These are phyloP conservation scores for Acrobasis consociella DNA, from an alignment of 2,888 invertebrate species.

Conservation along the genomic window DNA sequence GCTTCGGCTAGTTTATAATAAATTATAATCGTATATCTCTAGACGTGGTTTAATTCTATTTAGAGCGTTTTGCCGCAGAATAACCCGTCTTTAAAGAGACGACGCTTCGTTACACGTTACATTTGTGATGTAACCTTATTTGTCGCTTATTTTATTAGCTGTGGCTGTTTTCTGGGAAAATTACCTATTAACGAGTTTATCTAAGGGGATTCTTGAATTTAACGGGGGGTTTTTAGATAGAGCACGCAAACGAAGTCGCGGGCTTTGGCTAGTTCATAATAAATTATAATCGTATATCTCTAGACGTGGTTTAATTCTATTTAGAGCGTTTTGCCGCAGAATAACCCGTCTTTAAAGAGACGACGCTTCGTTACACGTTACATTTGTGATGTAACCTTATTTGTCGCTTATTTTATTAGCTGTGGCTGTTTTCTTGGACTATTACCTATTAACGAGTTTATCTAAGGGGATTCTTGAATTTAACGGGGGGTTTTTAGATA, in stretches of 20 bases:
- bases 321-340: conserved; percentile 36
- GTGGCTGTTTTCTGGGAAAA: not conserved
- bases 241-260: too few species aligned
- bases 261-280: too few species aligned
- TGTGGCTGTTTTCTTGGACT: not conserved
- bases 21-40: conserved; percentile 76
- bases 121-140: conserved; percentile 25
- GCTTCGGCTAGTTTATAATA: too few species aligned
- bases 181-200: too few species aligned
- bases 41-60: conserved; percentile 62
- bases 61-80: conserved; percentile 33
- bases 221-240: too few species aligned
- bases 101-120: conserved; percentile 31
- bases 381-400: conserved; percentile 26
- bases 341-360: conserved; percentile 27
- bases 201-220: too few species aligned
- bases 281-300: conserved; percentile 78
- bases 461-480: too few species aligned
- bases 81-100: conserved; percentile 27
- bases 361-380: conserved; percentile 31
- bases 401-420: not conserved
- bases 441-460: too few species aligned
- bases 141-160: not conserved
- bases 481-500: too few species aligned
- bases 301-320: conserved; percentile 60